A percentile compares a stretch with the other conserved stretches of the same genome.
Conservation (phyloP, 2,797 vertebrate species). For the Myotis daubentonii region DNA sequence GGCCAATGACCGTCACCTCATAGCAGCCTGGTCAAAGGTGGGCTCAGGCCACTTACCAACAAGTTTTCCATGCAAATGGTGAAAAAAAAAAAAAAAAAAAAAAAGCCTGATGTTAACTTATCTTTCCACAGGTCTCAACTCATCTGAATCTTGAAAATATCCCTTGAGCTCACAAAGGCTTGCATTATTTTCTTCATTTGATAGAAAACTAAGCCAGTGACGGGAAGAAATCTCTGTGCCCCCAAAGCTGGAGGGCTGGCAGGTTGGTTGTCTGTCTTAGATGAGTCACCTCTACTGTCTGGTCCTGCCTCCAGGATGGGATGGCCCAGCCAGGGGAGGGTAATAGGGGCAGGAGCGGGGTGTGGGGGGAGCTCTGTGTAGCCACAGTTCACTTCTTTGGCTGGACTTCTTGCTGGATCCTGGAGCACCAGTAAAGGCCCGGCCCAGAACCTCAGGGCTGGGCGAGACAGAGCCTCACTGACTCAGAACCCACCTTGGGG, state of each 20-base stretch:
- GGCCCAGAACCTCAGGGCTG: background rate
- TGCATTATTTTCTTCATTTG: background rate
- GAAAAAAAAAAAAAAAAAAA: background rate
- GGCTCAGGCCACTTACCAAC: background rate
- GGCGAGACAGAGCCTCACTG: background rate
- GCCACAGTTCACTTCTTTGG: background rate
- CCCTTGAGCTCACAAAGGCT: background rate
- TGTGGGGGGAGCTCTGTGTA: background rate
- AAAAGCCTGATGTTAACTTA: background rate
- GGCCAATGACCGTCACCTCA: background rate
- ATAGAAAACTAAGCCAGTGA: background rate
- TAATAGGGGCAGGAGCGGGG: accelerated
- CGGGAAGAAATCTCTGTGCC: background rate
- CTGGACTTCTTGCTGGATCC: background rate
- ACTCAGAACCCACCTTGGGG: background rate
- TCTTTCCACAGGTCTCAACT: background rate
- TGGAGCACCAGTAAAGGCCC: background rate
- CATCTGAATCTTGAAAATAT: background rate
- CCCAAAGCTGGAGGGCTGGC: background rate
- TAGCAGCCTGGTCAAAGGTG: background rate
- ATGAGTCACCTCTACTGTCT: background rate
- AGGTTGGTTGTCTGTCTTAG: background rate
- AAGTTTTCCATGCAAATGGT: background rate
- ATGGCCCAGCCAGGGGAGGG: too few species aligned
- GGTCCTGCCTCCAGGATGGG: background rate